These are phyloP conservation scores for Siphamia tubifer DNA, from an alignment of 2,113 vertebrate genomes.

Conservation along the genomic window DNA sequence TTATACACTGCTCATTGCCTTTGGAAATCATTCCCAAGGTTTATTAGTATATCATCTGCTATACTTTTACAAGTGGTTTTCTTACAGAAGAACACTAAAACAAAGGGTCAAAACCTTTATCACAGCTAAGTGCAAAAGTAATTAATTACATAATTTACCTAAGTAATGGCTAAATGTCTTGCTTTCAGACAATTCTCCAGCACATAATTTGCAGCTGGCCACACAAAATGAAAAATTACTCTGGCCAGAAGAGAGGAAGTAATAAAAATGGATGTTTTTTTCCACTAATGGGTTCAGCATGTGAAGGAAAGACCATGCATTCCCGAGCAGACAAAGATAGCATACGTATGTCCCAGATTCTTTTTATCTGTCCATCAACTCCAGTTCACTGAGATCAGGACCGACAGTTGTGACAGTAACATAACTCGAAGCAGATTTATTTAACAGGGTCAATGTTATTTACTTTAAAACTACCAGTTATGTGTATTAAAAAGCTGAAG, in stretches of 20 bases:
- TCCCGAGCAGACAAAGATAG: conserved; percentile 32
- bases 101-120: conserved; percentile 14
- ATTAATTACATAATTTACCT: conserved; percentile 28
- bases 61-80: neutral
- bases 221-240: conserved; percentile 57
- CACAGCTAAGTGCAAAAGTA: conserved; percentile 14
- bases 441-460: neutral
- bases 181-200: conserved; percentile 28
- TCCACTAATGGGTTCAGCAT: conserved; percentile 64
- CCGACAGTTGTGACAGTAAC: conserved; percentile 25
- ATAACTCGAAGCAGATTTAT: conserved; percentile 23
- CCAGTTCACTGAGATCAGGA: conserved; percentile 12
- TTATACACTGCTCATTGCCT: neutral
- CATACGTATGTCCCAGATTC: conserved; percentile 17
- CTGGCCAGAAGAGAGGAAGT: conserved; percentile 56
- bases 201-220: conserved; percentile 48
- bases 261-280: conserved; percentile 58
- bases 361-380: conserved; percentile 46
- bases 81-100: conserved; percentile 8
- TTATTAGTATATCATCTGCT: too few species aligned
- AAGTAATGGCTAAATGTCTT: conserved; percentile 19
- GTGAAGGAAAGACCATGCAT: conserved; percentile 46
- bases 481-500: neutral
- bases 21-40: neutral
- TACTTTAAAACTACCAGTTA: neutral